Percentiles rank a stretch among this genome's conserved stretches.
Evolutionary conservation across 2,113 vertebrate species (phyloP).

Genomic region (Eulemur rufifrons): DNA sequence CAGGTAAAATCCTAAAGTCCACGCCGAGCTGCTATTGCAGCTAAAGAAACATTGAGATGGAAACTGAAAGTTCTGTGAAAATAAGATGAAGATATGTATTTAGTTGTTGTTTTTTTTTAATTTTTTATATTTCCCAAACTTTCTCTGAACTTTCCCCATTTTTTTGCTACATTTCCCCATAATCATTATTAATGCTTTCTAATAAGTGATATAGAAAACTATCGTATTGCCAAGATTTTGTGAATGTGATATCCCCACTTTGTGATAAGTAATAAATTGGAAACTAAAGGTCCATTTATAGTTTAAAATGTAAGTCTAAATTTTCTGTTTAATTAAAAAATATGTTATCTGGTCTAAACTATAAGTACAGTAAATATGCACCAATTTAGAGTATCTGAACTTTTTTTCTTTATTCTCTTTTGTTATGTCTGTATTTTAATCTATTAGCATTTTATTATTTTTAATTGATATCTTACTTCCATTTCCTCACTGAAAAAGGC

Average conservation of each 20-base stretch:
- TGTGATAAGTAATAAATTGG: neutral
- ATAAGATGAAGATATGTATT: neutral
- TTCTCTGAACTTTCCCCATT: neutral
- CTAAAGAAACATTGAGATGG: neutral
- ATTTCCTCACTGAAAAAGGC: neutral
- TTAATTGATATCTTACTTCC: conserved; percentile 1
- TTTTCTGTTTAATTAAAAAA: conserved; percentile 11
- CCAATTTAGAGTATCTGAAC: neutral
- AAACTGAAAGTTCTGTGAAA: neutral
- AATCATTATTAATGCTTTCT: neutral
- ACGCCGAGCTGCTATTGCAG: rapidly evolving
- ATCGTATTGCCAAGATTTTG: neutral
- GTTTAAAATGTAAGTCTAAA: neutral
- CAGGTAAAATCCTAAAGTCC: neutral
- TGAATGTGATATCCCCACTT: neutral
- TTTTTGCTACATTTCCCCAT: neutral
- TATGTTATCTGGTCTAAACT: neutral
- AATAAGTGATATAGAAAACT: neutral
- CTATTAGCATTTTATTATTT: neutral
- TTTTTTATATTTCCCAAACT: neutral
- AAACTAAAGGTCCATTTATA: neutral
- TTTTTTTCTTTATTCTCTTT: neutral
- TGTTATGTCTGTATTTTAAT: neutral
- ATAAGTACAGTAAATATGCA: neutral
- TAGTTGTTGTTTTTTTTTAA: neutral